Base-by-base conservation (phyloP, 2,113 vertebrate genomes). In the Caranx melampygus region DNA sequence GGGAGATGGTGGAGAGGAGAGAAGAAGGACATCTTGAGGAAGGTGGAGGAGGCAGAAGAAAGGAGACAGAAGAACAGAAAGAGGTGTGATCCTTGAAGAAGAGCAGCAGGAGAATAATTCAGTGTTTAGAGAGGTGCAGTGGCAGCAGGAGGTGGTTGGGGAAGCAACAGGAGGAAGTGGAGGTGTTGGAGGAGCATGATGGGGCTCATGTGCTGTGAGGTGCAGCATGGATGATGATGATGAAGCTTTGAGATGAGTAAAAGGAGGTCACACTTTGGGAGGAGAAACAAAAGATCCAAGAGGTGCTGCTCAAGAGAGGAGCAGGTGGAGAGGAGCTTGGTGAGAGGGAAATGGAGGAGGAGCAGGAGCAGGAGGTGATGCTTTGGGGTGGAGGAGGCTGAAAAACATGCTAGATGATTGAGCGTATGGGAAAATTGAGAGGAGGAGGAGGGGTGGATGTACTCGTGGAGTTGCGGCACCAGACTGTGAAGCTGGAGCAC, bases 401-500 rank as follows among this genome's bases (percentile, higher is more conserved):
- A 68, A 55, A 59, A 42, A 16, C 26, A 12, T 52, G 49, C 20
- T 10, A 9, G 55, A 59, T 21, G 52, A 40, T n/a, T 12, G 33
- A 26, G 26, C 26, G 26, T 26, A 1, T 26, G 26, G 26, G 26
- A 1, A 26, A 26, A 26, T 26, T 26, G 26, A 26, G 26, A 80
- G 72, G n/a, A 69, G 21, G 10, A 9, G 8, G 49, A 34, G 72
- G 47, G 74, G 69, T 75, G 68, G 37, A 74, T 13, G 6, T 16
- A 37, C n/a, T 65, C 12, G 51, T 33, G 71, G 44, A 58, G n/a
- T 31, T 9, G 47, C 62, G 73, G 58, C 59, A 64, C 16, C 65
- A 59, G 59, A 64, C 35, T 33, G 72, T 65, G 6, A 5, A 44
- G 78, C 64, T 79, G 66, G 13, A 66, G 72, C 59, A 15, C 3